Conservation (phyloP, 1,140 invertebrate species). For the Uloborus diversus region DNA sequence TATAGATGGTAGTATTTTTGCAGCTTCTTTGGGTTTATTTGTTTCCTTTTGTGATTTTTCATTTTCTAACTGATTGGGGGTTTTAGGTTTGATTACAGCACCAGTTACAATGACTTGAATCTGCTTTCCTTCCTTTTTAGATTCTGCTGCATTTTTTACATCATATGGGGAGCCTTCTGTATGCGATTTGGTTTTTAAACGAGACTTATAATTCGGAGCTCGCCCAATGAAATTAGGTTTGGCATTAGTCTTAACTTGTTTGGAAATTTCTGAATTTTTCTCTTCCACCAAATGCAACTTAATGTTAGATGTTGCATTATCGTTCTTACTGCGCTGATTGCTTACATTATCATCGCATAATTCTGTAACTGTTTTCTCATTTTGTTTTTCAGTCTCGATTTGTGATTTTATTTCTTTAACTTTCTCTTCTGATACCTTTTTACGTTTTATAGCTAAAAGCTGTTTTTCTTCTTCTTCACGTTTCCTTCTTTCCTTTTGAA, state of each 20-base stretch:
- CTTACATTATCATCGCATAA: not conserved
- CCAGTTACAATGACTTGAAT: no score
- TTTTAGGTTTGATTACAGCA: no score
- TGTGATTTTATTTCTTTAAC: not conserved
- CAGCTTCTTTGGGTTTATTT: not conserved
- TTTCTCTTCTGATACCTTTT: not conserved
- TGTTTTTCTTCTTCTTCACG: not conserved
- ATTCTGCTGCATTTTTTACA: no score
- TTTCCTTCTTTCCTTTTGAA: not conserved
- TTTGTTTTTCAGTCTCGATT: not conserved
- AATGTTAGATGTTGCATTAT: not conserved
- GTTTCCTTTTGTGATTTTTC: not conserved
- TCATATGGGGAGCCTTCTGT: no score
- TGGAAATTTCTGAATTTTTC: not conserved
- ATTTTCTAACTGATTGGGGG: no score
- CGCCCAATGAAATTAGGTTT: constrained; percentile 11
- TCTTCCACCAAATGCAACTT: not conserved
- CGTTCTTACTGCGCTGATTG: not conserved
- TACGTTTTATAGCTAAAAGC: not conserved
- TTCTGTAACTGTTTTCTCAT: not conserved
- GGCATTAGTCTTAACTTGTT: not conserved
- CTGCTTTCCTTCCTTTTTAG: not conserved
- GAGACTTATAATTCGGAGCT: constrained; percentile 21
- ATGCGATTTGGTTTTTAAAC: no score
- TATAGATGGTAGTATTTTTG: not conserved